Conservation (phyloP, 1,140 invertebrate species). For the Musca domestica region DNA sequence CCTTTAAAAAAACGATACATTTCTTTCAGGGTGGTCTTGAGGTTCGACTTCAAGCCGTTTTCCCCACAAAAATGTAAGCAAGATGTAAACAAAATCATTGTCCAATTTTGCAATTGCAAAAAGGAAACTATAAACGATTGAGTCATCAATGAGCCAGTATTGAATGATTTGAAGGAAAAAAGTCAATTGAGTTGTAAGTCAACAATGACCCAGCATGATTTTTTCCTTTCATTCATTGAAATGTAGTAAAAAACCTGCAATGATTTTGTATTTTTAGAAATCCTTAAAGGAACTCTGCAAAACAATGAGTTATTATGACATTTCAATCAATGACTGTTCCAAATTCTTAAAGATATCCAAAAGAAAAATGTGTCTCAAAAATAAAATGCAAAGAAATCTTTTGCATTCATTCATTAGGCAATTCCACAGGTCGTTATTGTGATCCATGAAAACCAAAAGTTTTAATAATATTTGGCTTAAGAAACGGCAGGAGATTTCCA, state of each 20-base stretch:
- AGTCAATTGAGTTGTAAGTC: constrained; percentile 6
- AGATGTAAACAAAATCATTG: too few species aligned
- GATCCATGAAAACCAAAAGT: constrained; percentile 9
- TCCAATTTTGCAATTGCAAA: too few species aligned
- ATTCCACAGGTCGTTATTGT: background rate
- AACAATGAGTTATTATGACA: constrained; percentile 1
- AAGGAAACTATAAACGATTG: background rate
- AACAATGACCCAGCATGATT: constrained; percentile 3
- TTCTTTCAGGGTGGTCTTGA: too few species aligned
- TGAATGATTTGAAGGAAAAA: background rate
- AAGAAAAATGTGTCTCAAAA: background rate
- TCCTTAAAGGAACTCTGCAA: too few species aligned
- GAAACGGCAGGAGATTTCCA: background rate
- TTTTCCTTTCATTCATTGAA: background rate
- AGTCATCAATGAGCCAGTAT: background rate
- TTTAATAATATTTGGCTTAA: constrained; percentile 14
- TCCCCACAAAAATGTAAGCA: too few species aligned
- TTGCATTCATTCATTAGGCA: background rate
- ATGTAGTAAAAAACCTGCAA: background rate
- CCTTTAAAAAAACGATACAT: too few species aligned
- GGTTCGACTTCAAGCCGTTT: too few species aligned
- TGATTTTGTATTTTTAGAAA: constrained; percentile 4
- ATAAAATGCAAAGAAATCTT: background rate
- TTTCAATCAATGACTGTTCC: background rate
- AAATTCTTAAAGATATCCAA: background rate